A percentile compares a stretch with the other conserved stretches of the same genome.
Evolutionary conservation across 2,888 invertebrate genomes (phyloP).

Genomic region (Drosophila phalerata): DNA sequence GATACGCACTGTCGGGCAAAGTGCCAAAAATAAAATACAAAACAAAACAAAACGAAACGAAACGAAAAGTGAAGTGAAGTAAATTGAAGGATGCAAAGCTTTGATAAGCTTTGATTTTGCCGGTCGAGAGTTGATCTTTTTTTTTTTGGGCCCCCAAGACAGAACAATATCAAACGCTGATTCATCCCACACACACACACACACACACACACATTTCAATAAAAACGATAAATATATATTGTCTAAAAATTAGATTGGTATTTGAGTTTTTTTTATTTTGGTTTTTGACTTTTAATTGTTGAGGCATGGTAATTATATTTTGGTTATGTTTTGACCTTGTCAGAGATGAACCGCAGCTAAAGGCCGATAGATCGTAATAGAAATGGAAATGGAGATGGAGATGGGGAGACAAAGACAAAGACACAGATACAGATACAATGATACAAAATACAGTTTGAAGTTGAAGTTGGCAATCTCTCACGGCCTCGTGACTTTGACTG

Average conservation of each 20-base stretch:
- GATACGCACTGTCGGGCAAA: conserved; percentile 17
- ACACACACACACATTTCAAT: conserved; percentile 1
- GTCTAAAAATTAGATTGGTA: conserved; percentile 11
- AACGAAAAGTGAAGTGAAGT: background rate
- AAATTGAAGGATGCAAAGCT: conserved; percentile 36
- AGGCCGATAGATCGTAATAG: conserved; percentile 43
- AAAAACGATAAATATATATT: background rate
- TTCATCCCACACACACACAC: conserved; percentile 34
- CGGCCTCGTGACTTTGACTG: conserved; percentile 60
- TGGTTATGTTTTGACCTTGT: conserved; percentile 58
- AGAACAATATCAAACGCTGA: conserved; percentile 32
- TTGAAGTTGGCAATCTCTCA: conserved; percentile 52
- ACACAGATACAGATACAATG: conserved; percentile 6
- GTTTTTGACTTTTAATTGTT: conserved; percentile 51
- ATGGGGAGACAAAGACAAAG: conserved; percentile 8
- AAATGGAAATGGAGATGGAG: conserved; percentile 14
- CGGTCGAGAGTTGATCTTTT: conserved; percentile 24
- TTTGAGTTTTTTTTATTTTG: background rate
- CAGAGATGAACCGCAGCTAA: conserved; percentile 56
- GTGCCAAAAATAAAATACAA: conserved; percentile 23
- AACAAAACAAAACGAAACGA: conserved; percentile 3
- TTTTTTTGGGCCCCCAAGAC: background rate
- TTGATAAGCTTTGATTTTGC: conserved; percentile 41
- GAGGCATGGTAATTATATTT: conserved; percentile 58
- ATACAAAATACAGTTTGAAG: conserved; percentile 16